phyloP scores from a whole-genome alignment of 2,113 vertebrate genomes.

The Hyaena hyaena region DNA sequence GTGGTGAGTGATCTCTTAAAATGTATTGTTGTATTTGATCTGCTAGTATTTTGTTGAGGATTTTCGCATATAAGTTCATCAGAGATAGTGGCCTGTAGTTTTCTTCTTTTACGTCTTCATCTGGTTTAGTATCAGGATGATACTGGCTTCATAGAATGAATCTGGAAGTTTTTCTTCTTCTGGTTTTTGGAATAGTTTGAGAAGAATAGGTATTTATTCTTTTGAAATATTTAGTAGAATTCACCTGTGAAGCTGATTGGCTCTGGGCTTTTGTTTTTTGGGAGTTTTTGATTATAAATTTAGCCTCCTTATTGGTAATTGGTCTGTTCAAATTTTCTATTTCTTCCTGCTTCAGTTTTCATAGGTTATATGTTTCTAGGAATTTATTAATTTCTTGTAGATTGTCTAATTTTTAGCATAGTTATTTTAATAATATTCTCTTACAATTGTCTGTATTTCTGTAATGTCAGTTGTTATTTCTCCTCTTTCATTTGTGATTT shows the following conservation, averaged over 20 bases:
- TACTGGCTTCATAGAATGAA: not conserved
- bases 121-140: not conserved
- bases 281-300: no score
- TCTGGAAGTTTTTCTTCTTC: not conserved
- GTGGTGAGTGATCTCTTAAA: not conserved
- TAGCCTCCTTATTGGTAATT: no score
- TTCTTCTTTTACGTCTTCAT: not conserved
- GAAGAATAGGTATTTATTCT: no score
- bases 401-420: not conserved
- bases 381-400: not conserved
- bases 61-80: not conserved
- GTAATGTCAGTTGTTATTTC: not conserved
- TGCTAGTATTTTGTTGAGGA: not conserved
- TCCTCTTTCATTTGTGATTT: not conserved
- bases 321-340: no score
- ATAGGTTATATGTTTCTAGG: not conserved
- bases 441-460: not conserved
- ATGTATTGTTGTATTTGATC: not conserved
- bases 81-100: not conserved
- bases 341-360: no score
- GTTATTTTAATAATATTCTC: not conserved
- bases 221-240: no score
- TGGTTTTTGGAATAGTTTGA: not conserved
- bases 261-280: no score
- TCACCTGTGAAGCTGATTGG: no score